Evolutionary conservation across 2,113 vertebrate species (phyloP).

Genomic region (Saccopteryx bilineata): DNA sequence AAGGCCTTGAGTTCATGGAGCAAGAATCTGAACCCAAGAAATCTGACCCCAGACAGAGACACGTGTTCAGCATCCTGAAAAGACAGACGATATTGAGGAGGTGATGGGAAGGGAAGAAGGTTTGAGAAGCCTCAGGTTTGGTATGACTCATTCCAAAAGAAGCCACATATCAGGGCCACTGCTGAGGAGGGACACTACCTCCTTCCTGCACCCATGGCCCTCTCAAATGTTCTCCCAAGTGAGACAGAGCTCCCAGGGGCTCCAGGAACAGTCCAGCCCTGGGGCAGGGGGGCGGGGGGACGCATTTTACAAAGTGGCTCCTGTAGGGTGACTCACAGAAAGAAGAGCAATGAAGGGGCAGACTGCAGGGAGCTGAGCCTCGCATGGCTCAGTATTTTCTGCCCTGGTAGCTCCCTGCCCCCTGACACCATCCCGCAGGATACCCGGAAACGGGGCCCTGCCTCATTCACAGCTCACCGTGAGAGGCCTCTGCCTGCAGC

Average conservation of each 20-base stretch:
- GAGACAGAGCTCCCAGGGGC: not conserved
- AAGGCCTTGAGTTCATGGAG: not conserved
- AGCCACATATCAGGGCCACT: accelerated
- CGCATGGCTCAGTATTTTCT: not conserved
- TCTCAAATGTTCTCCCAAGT: not conserved
- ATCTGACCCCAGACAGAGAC: not conserved
- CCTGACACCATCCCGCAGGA: not conserved
- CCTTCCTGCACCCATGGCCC: not conserved
- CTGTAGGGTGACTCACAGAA: not conserved
- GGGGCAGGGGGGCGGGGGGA: accelerated
- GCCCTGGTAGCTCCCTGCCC: not conserved
- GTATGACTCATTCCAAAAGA: not conserved
- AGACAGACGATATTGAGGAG: accelerated
- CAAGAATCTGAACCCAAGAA: not conserved
- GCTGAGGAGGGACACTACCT: too few relatives aligned
- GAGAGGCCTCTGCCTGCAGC: not conserved
- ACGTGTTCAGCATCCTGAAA: accelerated
- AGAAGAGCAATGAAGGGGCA: accelerated
- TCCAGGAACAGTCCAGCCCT: not conserved
- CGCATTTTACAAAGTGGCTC: not conserved
- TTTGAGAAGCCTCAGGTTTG: not conserved
- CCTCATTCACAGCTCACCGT: not conserved
- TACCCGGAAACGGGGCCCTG: not conserved
- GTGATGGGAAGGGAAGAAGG: not conserved
- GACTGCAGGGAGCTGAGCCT: not conserved